Evolutionary conservation across 2,888 invertebrate species (phyloP), one percentile per base, ranked within the genome.

Genomic region (Strigamia crassipes): DNA sequence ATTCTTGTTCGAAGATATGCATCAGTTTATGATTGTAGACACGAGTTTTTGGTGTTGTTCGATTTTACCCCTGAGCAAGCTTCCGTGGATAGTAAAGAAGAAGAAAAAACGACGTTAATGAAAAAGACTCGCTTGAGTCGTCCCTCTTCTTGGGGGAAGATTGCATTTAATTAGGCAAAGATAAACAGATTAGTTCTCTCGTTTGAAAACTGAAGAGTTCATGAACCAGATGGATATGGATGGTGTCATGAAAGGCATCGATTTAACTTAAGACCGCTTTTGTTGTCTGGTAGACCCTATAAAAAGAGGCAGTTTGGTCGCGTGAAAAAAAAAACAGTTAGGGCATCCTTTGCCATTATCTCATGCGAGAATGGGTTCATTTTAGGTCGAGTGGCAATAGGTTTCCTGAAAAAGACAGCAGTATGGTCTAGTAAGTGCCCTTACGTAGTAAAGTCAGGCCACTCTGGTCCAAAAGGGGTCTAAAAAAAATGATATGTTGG

Each of bases 81-180:
- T 27, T 73, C 31, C 18, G 21, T n/a, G n/a, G 4, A 21, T 56
- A 3, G 9, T 21, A 31, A 73, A 73, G 27, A 73, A 73, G 73
- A 27, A 56, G 15, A 73, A 73, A 73, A 73, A 73, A 31, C 13
- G 3, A 31, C 23, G 12, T 27, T 73, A 73, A 73, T 73, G 73
- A 73, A 73, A 73, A 73, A 73, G 73, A 73, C 31, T 73, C 73
- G 73, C 73, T 73, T 73, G 73, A 73, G 73, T 73, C 73, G 15
- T 73, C 31, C 38, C 15, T 73, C 27, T 31, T 27, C 13, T n/a
- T 27, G 31, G 73, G 31, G 31, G 73, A 73, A 73, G 73, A 73
- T 73, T 73, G 73, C 73, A 73, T 73, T 73, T 73, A 73, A 73
- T 73, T 73, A 73, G 73, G 73, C 73, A 73, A 73, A 73, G 73